These are phyloP conservation scores for Eledona agricola DNA, from an alignment of 2,888 invertebrate genomes.

Conservation along the genomic window DNA sequence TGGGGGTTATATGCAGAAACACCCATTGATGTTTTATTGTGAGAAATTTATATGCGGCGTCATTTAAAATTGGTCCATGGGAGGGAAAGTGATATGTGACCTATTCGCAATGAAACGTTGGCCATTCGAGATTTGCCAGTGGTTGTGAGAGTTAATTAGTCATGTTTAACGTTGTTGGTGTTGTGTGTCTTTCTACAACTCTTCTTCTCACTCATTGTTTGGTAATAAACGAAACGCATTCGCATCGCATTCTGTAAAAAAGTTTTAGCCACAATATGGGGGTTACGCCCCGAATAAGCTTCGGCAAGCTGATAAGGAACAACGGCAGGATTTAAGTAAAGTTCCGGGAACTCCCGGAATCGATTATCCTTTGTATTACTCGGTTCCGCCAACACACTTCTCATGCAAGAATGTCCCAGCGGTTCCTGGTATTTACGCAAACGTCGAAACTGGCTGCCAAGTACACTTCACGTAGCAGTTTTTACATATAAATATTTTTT, in stretches of 20 bases:
- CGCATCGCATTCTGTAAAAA: neutral
- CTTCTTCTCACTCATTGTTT: no score
- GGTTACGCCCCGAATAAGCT: slow-evolving; percentile 42
- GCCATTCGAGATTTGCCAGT: slow-evolving; percentile 31
- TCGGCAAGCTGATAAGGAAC: slow-evolving; percentile 67
- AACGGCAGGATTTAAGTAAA: slow-evolving; percentile 80
- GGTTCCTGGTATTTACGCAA: slow-evolving; percentile 89
- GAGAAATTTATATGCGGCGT: neutral
- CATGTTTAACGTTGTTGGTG: slow-evolving; percentile 20
- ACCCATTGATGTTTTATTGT: no score
- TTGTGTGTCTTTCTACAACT: slow-evolving; percentile 22
- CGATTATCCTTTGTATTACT: slow-evolving; percentile 82
- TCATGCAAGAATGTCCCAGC: slow-evolving; percentile 81
- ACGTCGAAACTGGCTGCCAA: slow-evolving; percentile 88
- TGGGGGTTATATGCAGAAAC: no score
- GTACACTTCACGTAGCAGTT: slow-evolving; percentile 59
- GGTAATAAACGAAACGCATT: no score
- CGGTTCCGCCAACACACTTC: slow-evolving; percentile 81
- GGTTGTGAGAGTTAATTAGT: slow-evolving; percentile 21
- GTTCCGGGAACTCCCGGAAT: slow-evolving; percentile 82
- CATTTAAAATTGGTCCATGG: slow-evolving; percentile 30
- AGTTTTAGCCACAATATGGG: slow-evolving; percentile 22
- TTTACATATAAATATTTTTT: slow-evolving; percentile 5
- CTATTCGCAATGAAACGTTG: slow-evolving; percentile 22
- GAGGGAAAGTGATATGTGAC: slow-evolving; percentile 42